Evolutionary conservation across 2,797 vertebrate species (phyloP).

Genomic region (Rhynchonycteris naso): DNA sequence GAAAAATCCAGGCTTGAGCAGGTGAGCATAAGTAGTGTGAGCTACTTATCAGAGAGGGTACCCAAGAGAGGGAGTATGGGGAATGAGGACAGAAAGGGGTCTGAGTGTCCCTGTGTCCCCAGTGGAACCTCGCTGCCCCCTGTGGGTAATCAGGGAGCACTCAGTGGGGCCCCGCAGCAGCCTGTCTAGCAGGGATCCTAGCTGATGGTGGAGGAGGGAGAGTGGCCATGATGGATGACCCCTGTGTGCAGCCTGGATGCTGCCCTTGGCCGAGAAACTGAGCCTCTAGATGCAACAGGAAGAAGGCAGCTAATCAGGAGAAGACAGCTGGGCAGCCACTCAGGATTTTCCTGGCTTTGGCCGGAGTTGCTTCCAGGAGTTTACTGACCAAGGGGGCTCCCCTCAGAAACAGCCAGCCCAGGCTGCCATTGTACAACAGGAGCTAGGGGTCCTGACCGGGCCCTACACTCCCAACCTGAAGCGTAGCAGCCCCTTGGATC

Average conservation of each 20-base stretch:
- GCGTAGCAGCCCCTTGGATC: accelerated
- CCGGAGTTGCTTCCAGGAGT: background rate
- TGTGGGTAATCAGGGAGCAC: background rate
- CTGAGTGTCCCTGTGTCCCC: background rate
- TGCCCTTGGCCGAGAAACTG: background rate
- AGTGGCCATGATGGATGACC: background rate
- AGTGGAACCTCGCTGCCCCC: background rate
- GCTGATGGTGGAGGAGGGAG: too few relatives aligned
- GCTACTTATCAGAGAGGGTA: background rate
- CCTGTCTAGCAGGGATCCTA: background rate
- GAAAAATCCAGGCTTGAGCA: background rate
- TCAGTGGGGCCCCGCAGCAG: background rate
- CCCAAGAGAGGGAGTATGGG: background rate
- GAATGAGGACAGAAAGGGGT: accelerated
- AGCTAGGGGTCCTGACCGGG: background rate
- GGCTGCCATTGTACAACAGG: background rate
- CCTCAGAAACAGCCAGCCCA: background rate
- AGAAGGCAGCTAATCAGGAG: background rate
- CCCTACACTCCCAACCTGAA: accelerated
- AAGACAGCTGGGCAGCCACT: background rate
- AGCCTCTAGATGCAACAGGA: background rate
- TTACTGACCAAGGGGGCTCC: background rate
- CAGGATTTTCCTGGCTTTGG: background rate
- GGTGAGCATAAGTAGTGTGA: background rate
- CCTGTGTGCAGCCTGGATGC: background rate